Conservation (phyloP, 2,113 vertebrate species). For the Centropus unirufus region DNA sequence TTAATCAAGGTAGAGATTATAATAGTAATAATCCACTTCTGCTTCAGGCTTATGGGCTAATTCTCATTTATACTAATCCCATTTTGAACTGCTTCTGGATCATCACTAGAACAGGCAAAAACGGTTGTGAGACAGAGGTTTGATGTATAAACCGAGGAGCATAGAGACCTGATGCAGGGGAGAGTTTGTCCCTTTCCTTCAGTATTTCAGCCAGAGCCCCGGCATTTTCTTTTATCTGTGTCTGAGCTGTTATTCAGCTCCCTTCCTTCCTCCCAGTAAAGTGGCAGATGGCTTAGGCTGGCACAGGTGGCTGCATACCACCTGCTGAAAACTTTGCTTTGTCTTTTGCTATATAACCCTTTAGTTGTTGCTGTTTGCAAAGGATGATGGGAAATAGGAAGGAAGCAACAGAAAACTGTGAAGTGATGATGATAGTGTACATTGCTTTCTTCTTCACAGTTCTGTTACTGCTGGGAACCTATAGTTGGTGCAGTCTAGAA, state of each 20-base stretch:
- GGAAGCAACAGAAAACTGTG: neutral
- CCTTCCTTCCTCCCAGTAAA: neutral
- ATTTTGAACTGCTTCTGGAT: neutral
- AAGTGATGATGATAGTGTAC: neutral
- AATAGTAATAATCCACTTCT: constrained; percentile 44
- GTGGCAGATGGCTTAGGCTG: constrained; percentile 47
- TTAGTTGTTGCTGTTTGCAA: neutral
- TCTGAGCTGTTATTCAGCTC: neutral
- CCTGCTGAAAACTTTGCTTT: neutral
- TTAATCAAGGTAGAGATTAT: constrained; percentile 39
- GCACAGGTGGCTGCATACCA: neutral
- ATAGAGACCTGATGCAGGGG: neutral
- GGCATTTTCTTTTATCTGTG: neutral
- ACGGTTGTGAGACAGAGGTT: accelerated
- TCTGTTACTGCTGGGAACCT: neutral
- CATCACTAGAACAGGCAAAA: neutral
- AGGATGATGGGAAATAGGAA: neutral
- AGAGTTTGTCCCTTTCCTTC: neutral
- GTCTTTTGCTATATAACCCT: neutral
- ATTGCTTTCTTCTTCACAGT: neutral
- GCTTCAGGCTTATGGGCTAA: neutral
- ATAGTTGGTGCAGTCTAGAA: neutral
- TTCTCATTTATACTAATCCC: constrained; percentile 33
- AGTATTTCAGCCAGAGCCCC: neutral
- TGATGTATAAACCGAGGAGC: neutral